These are phyloP conservation scores for Taenaris catops DNA, from an alignment of 2,888 invertebrate genomes.

Conservation along the genomic window DNA sequence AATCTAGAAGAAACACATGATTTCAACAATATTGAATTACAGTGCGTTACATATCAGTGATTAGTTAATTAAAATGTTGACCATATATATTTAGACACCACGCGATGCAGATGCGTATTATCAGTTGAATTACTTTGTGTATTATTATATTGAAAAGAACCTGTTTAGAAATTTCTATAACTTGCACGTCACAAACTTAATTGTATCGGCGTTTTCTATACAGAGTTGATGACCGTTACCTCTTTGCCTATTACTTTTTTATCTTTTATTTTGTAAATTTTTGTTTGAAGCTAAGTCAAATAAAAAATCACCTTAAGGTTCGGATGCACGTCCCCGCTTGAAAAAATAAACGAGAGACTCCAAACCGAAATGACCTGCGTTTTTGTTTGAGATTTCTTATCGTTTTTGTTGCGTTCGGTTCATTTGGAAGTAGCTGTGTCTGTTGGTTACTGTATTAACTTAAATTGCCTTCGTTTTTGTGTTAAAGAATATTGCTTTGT, in stretches of 20 bases:
- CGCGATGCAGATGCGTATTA: too few relatives aligned
- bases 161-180: too few relatives aligned
- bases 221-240: too few relatives aligned
- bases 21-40: too few relatives aligned
- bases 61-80: too few relatives aligned
- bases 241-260: constrained; percentile 1
- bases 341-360: constrained; percentile 75
- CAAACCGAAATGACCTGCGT: constrained; percentile 76
- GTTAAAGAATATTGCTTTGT: constrained; percentile 48
- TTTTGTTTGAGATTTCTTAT: constrained; percentile 77
- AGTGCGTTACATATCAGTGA: too few relatives aligned
- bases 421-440: constrained; percentile 77
- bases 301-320: constrained; percentile 65
- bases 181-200: too few relatives aligned
- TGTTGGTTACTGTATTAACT: constrained; percentile 76
- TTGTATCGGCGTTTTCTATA: too few relatives aligned
- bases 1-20: too few relatives aligned
- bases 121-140: too few relatives aligned
- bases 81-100: too few relatives aligned
- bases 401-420: constrained; percentile 77
- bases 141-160: too few relatives aligned
- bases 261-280: constrained; percentile 49
- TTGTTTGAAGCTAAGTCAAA: constrained; percentile 44
- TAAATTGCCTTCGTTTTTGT: constrained; percentile 65
- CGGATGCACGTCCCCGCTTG: constrained; percentile 75